Conservation (phyloP, 2,888 invertebrate genomes). For the Myathropa florea region DNA sequence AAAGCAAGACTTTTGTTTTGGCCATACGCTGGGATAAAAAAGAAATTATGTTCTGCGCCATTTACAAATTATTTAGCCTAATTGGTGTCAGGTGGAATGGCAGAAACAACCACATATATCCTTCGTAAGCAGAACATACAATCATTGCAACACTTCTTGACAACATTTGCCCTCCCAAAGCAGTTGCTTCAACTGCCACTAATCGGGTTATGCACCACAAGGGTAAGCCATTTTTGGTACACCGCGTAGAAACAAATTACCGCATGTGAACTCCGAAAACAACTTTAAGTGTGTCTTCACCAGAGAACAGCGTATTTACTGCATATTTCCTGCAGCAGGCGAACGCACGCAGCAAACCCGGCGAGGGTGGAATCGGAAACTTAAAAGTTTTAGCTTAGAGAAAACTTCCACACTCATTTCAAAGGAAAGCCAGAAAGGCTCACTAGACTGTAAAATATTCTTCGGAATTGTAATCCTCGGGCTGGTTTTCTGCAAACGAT, state of each 20-base stretch:
- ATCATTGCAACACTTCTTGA: neutral
- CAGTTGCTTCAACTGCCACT: neutral
- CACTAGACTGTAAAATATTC: conserved; percentile 29
- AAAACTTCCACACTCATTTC: neutral
- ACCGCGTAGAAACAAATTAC: neutral
- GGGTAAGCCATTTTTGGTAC: neutral
- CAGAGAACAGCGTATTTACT: neutral
- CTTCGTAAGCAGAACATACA: neutral
- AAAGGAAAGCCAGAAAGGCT: neutral
- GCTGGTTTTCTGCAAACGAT: conserved; percentile 3
- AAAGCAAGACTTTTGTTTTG: too few species aligned
- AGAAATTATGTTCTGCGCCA: too few species aligned
- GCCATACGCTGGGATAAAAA: too few species aligned
- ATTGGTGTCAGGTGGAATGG: too few species aligned
- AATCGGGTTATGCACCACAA: neutral
- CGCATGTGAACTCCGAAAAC: neutral
- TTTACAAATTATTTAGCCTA: too few species aligned
- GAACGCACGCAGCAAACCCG: neutral
- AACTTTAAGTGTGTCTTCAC: neutral
- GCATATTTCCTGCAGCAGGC: neutral
- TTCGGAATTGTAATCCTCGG: neutral
- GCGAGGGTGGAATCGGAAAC: neutral
- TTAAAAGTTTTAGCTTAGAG: neutral
- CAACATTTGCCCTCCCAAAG: neutral
- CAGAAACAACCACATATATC: neutral